Evolutionary conservation across 2,888 invertebrate genomes (phyloP).

Genomic region (Cosmopolites sordidus): DNA sequence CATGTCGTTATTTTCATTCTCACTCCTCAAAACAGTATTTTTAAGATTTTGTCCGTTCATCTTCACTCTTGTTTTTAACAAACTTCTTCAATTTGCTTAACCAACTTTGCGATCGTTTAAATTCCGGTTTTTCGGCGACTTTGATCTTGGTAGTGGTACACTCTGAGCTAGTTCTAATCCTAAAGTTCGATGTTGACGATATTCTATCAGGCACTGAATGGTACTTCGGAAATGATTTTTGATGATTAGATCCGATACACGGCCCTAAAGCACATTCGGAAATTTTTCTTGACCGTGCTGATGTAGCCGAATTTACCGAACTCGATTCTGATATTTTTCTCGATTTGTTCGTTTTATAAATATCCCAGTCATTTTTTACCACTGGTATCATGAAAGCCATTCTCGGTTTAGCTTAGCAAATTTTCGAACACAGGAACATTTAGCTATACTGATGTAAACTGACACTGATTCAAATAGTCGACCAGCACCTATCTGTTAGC

Average conservation of each 20-base stretch:
- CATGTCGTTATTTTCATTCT: no score
- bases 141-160: conserved; percentile 36
- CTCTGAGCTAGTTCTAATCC: conserved; percentile 58
- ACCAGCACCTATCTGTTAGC: background rate
- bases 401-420: conserved; percentile 7
- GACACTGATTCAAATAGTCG: background rate
- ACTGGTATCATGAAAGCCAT: conserved; percentile 97
- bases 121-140: conserved; percentile 54
- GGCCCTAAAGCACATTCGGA: conserved; percentile 74
- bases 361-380: conserved; percentile 89
- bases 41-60: conserved; percentile 21
- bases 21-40: no score
- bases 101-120: conserved; percentile 76
- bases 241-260: conserved; percentile 55
- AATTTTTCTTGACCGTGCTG: conserved; percentile 62
- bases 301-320: conserved; percentile 34
- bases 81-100: conserved; percentile 74
- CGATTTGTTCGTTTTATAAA: conserved; percentile 78
- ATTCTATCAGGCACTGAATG: conserved; percentile 64
- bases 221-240: conserved; percentile 55
- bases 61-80: conserved; percentile 47
- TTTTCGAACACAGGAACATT: background rate
- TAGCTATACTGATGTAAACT: background rate
- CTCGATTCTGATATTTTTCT: conserved; percentile 72
- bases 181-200: conserved; percentile 55